Evolutionary conservation across 2,797 vertebrate species (phyloP).

Genomic region (Chaetophractus vellerosus): DNA sequence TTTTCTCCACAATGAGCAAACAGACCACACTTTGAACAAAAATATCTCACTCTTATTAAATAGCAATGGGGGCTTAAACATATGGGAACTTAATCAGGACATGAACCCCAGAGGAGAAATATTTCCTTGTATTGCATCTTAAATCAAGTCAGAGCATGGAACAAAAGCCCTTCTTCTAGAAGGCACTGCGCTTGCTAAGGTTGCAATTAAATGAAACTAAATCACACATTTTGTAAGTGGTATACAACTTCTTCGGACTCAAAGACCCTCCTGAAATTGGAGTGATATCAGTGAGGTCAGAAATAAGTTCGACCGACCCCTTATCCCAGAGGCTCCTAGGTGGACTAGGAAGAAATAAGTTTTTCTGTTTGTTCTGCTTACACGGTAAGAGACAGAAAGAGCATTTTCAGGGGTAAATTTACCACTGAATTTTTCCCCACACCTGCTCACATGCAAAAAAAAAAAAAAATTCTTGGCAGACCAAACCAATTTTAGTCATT

Average conservation of each 20-base stretch:
- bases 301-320: background rate
- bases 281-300: conserved; percentile 3
- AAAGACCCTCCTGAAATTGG: background rate
- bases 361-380: background rate
- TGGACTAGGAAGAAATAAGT: background rate
- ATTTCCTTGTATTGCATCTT: background rate
- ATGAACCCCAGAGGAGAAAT: background rate
- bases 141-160: background rate
- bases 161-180: background rate
- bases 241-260: background rate
- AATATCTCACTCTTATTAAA: background rate
- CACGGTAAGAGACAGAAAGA: background rate
- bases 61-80: background rate
- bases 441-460: conserved; percentile 43
- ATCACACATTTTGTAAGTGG: background rate
- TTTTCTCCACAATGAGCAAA: background rate
- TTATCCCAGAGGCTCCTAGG: background rate
- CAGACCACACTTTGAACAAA: background rate
- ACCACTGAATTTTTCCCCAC: background rate
- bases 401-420: conserved; percentile 19
- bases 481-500: background rate
- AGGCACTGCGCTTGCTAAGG: background rate
- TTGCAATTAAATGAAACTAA: background rate
- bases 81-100: background rate
- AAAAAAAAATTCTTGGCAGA: background rate